phyloP scores from a whole-genome alignment of 2,888 invertebrate genomes.

The Xanthorhoe spadicearia region DNA sequence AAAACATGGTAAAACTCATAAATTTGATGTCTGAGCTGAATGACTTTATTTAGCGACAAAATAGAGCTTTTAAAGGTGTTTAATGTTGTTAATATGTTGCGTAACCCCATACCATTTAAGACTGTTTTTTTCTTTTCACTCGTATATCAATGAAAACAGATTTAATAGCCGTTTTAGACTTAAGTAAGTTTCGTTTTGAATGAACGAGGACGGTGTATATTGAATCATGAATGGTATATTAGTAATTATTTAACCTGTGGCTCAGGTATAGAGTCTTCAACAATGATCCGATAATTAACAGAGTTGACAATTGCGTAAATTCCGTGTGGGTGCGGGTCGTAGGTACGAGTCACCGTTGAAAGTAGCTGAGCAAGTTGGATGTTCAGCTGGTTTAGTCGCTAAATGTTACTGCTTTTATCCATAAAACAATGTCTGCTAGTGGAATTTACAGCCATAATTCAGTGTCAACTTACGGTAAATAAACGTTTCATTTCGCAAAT shows the following conservation, averaged over 20 bases:
- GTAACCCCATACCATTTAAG: neutral
- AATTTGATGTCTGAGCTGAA: neutral
- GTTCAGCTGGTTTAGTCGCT: neutral
- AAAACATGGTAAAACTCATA: neutral
- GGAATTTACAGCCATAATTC: neutral
- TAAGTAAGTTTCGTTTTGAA: too few species aligned
- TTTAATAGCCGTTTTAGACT: too few species aligned
- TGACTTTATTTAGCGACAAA: neutral
- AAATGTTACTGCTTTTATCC: neutral
- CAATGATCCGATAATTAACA: conserved; percentile 75
- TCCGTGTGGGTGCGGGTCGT: conserved; percentile 62
- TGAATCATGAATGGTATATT: conserved; percentile 9
- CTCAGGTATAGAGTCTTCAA: conserved; percentile 46
- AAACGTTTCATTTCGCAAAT: too few species aligned
- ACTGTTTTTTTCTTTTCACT: too few species aligned
- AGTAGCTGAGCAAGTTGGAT: conserved; percentile 20
- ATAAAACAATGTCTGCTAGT: neutral
- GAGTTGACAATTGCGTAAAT: conserved; percentile 73
- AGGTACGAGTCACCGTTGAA: conserved; percentile 15
- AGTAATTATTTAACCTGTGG: conserved; percentile 17
- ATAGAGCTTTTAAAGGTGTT: neutral
- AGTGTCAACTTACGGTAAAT: too few species aligned
- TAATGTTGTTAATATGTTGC: neutral
- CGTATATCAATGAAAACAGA: too few species aligned
- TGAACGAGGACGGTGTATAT: too few species aligned